phyloP scores from a whole-genome alignment of 2,113 vertebrate species.

The Datnioides undecimradiatus region DNA sequence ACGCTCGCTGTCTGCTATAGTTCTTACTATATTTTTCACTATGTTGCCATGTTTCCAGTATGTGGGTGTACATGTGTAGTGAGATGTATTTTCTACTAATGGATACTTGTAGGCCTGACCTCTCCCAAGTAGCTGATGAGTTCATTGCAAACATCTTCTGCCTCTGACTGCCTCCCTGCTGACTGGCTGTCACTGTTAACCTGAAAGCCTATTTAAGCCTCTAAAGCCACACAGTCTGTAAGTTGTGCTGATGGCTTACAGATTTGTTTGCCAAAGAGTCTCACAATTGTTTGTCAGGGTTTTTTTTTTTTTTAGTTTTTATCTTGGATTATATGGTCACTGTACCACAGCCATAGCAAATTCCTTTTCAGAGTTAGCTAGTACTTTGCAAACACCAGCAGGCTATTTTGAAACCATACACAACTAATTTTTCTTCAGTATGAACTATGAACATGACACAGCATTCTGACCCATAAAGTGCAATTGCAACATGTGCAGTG shows the following conservation, averaged over 20 bases:
- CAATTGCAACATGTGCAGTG: too few relatives aligned
- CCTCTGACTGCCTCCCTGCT: background rate
- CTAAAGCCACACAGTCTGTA: background rate
- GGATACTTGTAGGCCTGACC: background rate
- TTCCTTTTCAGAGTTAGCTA: background rate
- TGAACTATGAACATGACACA: background rate
- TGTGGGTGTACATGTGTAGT: background rate
- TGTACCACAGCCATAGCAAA: too few relatives aligned
- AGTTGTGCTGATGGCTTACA: background rate
- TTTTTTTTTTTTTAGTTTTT: background rate
- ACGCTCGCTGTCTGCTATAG: background rate
- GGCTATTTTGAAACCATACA: background rate
- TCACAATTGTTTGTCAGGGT: background rate
- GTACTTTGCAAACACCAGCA: background rate
- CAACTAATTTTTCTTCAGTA: background rate
- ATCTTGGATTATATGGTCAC: too few relatives aligned
- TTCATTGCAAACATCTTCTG: conserved; percentile 11
- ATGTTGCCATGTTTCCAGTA: background rate
- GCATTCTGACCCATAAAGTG: too few relatives aligned
- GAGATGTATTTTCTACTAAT: background rate
- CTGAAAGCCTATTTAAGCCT: conserved; percentile 12
- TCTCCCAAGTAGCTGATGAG: background rate
- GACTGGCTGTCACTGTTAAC: conserved; percentile 12
- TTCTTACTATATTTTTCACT: background rate
- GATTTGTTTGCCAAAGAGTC: background rate